Evolutionary conservation across 2,113 vertebrate species (phyloP), one percentile per base, ranked within the genome.

Genomic region (Pycnonotus jocosus): DNA sequence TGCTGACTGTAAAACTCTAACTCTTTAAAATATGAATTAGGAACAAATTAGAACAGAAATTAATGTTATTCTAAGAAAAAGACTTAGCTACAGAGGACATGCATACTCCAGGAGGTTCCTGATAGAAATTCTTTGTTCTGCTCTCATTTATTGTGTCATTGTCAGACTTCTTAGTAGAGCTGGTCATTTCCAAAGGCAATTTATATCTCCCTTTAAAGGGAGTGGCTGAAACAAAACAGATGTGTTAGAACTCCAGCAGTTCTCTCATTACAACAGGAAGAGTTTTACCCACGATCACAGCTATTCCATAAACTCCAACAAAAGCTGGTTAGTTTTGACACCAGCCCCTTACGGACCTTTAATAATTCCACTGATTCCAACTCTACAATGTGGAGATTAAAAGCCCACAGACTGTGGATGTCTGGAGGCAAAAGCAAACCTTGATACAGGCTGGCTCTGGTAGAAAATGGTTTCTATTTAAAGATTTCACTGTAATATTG

Each of bases 181-280:
- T 97, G 27, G 88, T 96, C 97, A 98, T 98, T 95, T 99, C 94
- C 91, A 98, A 94, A 65, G 98, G 97, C 56, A 97, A 95, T 92
- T 98, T 99, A 89, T 88, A 74, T 96, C 97, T 98, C 50, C 60
- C 60, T 93, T 96, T 98, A 56, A 23, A 96, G 92, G 96, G 92
- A 81, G 97, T 88, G 89, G 97, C 98, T 98, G 95, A 81, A 96
- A 80, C n/a, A 96, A 66, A 86, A 33, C 30, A 94, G 6, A 66
- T 30, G 21, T 10, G 19, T 78, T 38, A 93, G 21, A 83, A 80
- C 53, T 61, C 28, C 45, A 65, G 9, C 15, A 33, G 30, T 47
- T 76, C 23, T 79, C 71, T 45, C 53, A 2, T 33, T 35, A n/a
- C 23, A 81, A 17, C 15, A 69, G 4, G 31, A 80, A 58, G 22